Conservation (phyloP, 2,888 invertebrate genomes). For the Thelaira solivaga region DNA sequence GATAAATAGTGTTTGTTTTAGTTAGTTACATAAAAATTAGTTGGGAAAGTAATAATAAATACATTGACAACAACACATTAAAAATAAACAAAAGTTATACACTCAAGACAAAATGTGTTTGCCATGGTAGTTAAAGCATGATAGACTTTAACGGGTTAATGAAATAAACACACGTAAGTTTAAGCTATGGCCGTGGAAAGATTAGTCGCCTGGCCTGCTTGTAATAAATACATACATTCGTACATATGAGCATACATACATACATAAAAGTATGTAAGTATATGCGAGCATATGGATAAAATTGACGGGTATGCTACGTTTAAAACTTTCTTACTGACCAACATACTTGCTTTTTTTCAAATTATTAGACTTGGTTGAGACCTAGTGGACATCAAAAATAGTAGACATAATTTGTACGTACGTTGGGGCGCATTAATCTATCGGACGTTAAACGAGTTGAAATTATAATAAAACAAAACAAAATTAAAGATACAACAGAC, state of each 20-base stretch:
- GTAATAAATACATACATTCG: not conserved
- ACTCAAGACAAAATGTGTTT: not conserved
- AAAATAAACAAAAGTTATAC: not conserved
- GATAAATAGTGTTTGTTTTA: too few species aligned
- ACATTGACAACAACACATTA: not conserved
- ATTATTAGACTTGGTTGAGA: constrained; percentile 31
- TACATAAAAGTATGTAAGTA: not conserved
- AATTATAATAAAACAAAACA: not conserved
- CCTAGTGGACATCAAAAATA: constrained; percentile 32
- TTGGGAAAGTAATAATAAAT: not conserved
- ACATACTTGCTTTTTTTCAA: constrained; percentile 7
- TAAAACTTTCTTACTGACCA: constrained; percentile 12
- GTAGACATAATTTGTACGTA: constrained; percentile 56
- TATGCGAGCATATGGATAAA: not conserved
- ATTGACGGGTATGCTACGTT: not conserved
- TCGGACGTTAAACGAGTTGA: constrained; percentile 17
- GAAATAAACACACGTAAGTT: constrained; percentile 6
- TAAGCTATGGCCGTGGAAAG: not conserved
- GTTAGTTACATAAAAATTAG: constrained; percentile 1
- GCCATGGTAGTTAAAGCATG: not conserved
- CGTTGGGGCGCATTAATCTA: constrained; percentile 30
- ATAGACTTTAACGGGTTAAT: not conserved
- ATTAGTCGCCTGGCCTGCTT: not conserved
- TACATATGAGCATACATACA: not conserved
- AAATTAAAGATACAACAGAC: too few species aligned